These are phyloP conservation scores for Drosophila equinoxialis DNA, from an alignment of 1,140 invertebrate species.

Conservation along the genomic window DNA sequence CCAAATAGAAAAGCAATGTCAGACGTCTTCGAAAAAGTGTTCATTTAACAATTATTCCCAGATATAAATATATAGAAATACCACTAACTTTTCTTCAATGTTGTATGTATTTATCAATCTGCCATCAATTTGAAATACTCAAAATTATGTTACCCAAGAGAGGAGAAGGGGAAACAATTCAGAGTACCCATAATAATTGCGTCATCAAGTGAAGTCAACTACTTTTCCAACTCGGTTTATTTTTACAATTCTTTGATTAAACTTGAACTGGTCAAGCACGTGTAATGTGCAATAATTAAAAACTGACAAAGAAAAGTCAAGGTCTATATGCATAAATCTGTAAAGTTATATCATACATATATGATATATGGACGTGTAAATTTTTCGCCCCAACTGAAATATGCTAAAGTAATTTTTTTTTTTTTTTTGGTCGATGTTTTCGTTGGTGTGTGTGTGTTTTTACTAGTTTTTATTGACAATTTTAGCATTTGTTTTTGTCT, in stretches of 20 bases:
- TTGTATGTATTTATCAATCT: too few species aligned
- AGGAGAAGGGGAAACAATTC: not conserved
- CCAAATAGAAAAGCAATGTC: too few species aligned
- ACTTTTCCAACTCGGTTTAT: not conserved
- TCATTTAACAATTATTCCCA: too few species aligned
- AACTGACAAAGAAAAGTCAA: not conserved
- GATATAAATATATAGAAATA: too few species aligned
- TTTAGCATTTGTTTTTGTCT: not conserved
- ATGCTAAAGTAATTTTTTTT: not conserved
- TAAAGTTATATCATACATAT: constrained; percentile 7
- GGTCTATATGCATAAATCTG: not conserved
- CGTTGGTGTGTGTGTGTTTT: not conserved
- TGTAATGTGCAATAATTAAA: constrained; percentile 8
- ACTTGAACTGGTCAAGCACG: not conserved
- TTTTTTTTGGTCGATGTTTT: not conserved
- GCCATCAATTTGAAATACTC: too few species aligned
- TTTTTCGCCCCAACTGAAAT: not conserved
- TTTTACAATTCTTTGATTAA: constrained; percentile 3
- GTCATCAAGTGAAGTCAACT: not conserved
- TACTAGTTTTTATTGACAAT: not conserved
- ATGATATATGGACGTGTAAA: not conserved
- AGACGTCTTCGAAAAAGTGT: too few species aligned
- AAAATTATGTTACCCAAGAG: too few species aligned
- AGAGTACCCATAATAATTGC: not conserved
- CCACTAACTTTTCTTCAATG: too few species aligned